These are phyloP conservation scores for Echiichthys vipera DNA, from an alignment of 2,797 vertebrate species.

Conservation along the genomic window DNA sequence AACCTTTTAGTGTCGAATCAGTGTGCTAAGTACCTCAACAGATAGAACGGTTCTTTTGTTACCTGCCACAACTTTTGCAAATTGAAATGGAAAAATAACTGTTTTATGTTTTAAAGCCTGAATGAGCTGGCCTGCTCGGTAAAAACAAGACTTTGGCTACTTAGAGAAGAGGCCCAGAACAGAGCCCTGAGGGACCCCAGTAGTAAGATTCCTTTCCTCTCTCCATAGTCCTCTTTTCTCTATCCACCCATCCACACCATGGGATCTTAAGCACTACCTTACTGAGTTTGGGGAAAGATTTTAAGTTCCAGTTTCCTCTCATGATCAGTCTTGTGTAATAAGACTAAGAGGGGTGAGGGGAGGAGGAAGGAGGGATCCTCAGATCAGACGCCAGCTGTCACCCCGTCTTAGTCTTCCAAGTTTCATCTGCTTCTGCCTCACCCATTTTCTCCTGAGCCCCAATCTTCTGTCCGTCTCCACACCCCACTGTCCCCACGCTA, in stretches of 20 bases:
- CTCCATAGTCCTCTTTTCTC: constrained; percentile 13
- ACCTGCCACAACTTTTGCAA: too few relatives aligned
- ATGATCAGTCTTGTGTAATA: constrained; percentile 66
- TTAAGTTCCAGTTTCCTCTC: constrained; percentile 28
- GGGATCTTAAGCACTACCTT: constrained; percentile 14
- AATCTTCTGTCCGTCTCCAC: constrained; percentile 21
- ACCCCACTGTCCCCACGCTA: neutral
- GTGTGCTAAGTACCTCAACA: too few relatives aligned
- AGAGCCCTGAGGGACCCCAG: too few relatives aligned
- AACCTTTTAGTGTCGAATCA: too few relatives aligned
- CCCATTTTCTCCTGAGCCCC: constrained; percentile 58
- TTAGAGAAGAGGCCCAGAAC: too few relatives aligned
- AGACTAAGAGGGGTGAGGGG: constrained; percentile 55
- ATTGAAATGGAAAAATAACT: too few relatives aligned
- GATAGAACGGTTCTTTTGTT: too few relatives aligned
- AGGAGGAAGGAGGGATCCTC: constrained; percentile 71
- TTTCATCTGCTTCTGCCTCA: constrained; percentile 55
- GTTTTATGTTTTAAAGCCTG: too few relatives aligned
- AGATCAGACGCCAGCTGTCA: constrained; percentile 85
- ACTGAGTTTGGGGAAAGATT: constrained; percentile 1
- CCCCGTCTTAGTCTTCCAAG: constrained; percentile 57
- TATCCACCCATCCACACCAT: neutral
- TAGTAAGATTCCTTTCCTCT: constrained; percentile 21
- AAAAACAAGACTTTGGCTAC: too few relatives aligned
- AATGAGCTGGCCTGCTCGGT: too few relatives aligned